Percentiles rank a stretch among this genome's conserved stretches.
These are phyloP conservation scores for Menura novaehollandiae DNA, from an alignment of 2,113 vertebrate genomes.

Conservation along the genomic window DNA sequence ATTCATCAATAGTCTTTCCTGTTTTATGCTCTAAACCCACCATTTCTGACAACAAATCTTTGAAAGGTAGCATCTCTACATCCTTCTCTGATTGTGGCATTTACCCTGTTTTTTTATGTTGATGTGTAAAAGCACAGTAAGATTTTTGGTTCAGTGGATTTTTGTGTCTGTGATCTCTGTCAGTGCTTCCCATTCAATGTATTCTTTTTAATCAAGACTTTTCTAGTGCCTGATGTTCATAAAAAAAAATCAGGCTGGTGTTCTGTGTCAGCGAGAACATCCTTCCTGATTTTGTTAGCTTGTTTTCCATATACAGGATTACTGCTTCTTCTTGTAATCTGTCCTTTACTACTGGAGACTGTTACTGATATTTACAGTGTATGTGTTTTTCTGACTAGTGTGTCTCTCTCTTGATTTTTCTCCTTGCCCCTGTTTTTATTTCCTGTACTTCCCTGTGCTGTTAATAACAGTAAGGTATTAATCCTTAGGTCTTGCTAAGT, in stretches of 20 bases:
- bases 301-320: background rate
- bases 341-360: background rate
- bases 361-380: background rate
- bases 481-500: background rate
- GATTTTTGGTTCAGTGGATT: background rate
- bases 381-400: background rate
- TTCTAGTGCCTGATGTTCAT: background rate
- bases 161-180: background rate
- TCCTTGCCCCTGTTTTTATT: background rate
- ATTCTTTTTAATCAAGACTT: background rate
- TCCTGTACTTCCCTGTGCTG: background rate
- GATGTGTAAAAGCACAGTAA: background rate
- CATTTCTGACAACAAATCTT: background rate
- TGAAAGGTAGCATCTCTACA: background rate
- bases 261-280: background rate
- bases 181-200: background rate
- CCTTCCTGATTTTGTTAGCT: background rate
- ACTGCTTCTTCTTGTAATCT: background rate
- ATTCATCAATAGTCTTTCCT: background rate
- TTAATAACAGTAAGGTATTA: background rate
- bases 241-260: background rate
- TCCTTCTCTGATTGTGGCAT: background rate
- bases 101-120: background rate
- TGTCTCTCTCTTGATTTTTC: background rate
- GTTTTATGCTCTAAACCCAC: background rate